A percentile compares a stretch with the other conserved stretches of the same genome.
phyloP scores from a whole-genome alignment of 2,888 invertebrate species.

The Tanytarsus gracilentus region DNA sequence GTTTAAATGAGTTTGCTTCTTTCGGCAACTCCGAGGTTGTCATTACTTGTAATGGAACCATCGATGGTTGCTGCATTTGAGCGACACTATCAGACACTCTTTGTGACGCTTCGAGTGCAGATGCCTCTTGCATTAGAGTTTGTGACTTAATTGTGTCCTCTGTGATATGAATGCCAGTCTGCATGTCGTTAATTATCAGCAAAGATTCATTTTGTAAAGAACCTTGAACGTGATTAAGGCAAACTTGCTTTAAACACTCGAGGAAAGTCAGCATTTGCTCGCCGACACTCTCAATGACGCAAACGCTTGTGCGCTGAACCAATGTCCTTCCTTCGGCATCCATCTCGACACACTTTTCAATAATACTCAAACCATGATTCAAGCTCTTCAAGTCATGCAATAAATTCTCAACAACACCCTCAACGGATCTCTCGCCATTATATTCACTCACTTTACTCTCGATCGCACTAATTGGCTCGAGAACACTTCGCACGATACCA shows the following conservation, averaged over 20 bases:
- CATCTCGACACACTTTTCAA: conserved; percentile 60
- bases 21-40: conserved; percentile 38
- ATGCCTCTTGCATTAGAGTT: conserved; percentile 48
- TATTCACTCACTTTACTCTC: conserved; percentile 51
- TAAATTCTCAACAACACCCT: conserved; percentile 50
- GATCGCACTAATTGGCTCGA: conserved; percentile 55
- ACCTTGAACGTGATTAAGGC: conserved; percentile 44
- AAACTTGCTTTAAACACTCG: conserved; percentile 46
- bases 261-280: conserved; percentile 49
- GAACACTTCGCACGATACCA: conserved; percentile 54
- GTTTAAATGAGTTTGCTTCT: conserved; percentile 39
- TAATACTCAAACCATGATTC: conserved; percentile 55
- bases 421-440: conserved; percentile 45
- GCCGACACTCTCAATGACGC: conserved; percentile 53
- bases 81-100: conserved; percentile 41
- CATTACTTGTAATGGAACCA: conserved; percentile 36
- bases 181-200: conserved; percentile 46
- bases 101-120: conserved; percentile 41
- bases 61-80: conserved; percentile 38
- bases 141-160: conserved; percentile 49
- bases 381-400: conserved; percentile 52
- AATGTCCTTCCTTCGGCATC: conserved; percentile 58
- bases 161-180: conserved; percentile 46
- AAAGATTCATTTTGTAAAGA: conserved; percentile 44
- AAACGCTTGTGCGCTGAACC: conserved; percentile 58